Base-by-base conservation (phyloP, 2,888 invertebrate genomes). In the Caenorhabditis sulstoni region DNA sequence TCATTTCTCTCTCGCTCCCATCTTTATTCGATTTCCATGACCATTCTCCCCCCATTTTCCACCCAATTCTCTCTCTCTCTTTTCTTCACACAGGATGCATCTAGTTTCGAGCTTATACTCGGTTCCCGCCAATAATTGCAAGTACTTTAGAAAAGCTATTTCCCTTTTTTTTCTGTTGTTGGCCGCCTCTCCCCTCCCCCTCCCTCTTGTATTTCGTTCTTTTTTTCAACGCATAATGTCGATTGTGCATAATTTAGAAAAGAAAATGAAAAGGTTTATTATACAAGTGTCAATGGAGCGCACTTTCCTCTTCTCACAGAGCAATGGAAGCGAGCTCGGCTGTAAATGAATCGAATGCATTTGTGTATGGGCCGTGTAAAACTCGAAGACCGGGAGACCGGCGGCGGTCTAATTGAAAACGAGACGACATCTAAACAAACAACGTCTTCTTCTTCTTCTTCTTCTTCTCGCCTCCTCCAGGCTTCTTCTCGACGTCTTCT, bases 41-140 rank as follows among this genome's bases (percentile, higher is more conserved):
- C 52, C 55, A 16, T n/a, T 66, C 41, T 49, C 16, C 29, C 45
- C 23, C n/a, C 22, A 35, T 57, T 49, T 67, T 37, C 37, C 37
- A 23, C 53, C 22, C 3, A 12, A n/a, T 53, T 29, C 53, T 12
- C 37, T 41, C 22, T 12, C 18, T 14, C 37, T 8, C 16, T 41
- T 18, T 12, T 41, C 44, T 44, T 23, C 11, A 45, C 59, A 68
- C 68, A 68, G 68, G 59, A 68, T 61, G 37, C 59, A 68, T 59
- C 70, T 70, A 70, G 70, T 70, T 62, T 70, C 52, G 68, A 68
- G 68, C 68, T 68, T 70, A 61, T 70, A 22, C 39, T 67, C 57
- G 58, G 58, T 67, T 58, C 64, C 64, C 61, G 71, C 59, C 50
- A 68, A 68, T 68, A 68, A 68, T 68, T 68, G 58, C 58, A 70